A percentile compares a stretch with the other conserved stretches of the same genome.
Conservation (phyloP, 2,113 vertebrate genomes). For the Halichoeres trimaculatus region DNA sequence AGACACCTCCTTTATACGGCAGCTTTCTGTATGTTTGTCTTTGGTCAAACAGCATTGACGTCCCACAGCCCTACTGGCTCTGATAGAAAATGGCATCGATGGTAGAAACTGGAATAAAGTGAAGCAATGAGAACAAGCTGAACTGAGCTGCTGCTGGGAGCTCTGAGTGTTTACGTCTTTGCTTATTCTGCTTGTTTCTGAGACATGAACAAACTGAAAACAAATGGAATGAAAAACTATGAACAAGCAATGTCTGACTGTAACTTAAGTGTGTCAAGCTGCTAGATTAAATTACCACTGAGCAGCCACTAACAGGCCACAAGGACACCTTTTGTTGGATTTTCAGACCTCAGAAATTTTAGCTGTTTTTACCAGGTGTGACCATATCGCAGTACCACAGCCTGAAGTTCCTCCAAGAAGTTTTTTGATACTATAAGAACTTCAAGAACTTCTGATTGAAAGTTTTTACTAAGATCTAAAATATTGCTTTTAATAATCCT, state of each 20-base stretch:
- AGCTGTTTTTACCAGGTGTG: too few relatives aligned
- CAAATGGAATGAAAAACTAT: neutral
- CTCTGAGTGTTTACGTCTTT: neutral
- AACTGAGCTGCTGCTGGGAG: neutral
- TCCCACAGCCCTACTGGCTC: neutral
- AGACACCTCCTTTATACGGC: neutral
- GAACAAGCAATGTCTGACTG: neutral
- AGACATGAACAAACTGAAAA: neutral
- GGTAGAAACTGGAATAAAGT: conserved; percentile 10
- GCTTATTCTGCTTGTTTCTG: neutral
- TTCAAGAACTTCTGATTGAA: too few relatives aligned
- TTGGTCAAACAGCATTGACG: neutral
- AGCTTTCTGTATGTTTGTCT: neutral
- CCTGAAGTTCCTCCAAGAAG: too few relatives aligned
- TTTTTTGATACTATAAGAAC: too few relatives aligned
- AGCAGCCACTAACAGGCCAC: neutral
- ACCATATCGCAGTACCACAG: too few relatives aligned
- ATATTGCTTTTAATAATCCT: too few relatives aligned
- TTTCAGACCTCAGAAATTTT: too few relatives aligned
- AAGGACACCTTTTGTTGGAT: too few relatives aligned
- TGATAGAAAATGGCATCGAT: conserved; percentile 28
- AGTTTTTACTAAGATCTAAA: too few relatives aligned
- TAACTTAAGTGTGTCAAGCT: too few relatives aligned
- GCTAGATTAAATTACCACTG: neutral
- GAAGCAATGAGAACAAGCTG: neutral